A percentile compares a stretch with the other conserved stretches of the same genome.
phyloP scores from a whole-genome alignment of 2,113 vertebrate genomes.

The Semicossyphus pulcher region DNA sequence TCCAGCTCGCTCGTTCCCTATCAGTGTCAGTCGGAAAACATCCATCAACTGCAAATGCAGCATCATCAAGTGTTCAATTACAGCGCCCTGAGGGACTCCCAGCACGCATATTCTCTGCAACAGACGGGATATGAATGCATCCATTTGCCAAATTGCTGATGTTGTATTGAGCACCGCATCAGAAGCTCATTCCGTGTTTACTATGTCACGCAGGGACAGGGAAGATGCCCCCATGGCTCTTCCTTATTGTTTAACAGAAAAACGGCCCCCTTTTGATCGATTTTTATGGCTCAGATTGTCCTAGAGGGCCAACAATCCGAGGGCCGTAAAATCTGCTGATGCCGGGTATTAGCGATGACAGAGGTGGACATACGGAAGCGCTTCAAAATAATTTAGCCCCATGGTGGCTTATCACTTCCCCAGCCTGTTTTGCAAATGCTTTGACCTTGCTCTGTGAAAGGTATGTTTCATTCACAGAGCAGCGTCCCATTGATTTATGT shows the following conservation, averaged over 20 bases:
- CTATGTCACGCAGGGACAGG: constrained; percentile 44
- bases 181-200: constrained; percentile 64
- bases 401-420: constrained; percentile 70
- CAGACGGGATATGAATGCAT: constrained; percentile 59
- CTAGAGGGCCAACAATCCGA: constrained; percentile 60
- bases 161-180: constrained; percentile 67
- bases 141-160: constrained; percentile 76
- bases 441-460: constrained; percentile 76
- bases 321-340: constrained; percentile 73
- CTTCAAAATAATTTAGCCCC: constrained; percentile 69
- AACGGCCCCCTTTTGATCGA: constrained; percentile 58
- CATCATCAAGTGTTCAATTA: constrained; percentile 78
- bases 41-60: constrained; percentile 72
- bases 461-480: constrained; percentile 67
- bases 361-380: constrained; percentile 68
- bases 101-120: constrained; percentile 34
- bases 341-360: constrained; percentile 74
- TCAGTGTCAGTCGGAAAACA: constrained; percentile 59
- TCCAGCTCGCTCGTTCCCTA: constrained; percentile 44
- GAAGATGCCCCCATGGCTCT: constrained; percentile 64
- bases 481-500: constrained; percentile 75
- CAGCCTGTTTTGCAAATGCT: constrained; percentile 73
- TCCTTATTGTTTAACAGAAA: constrained; percentile 71
- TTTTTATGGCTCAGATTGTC: constrained; percentile 65
- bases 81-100: constrained; percentile 59